These are phyloP conservation scores for Eira barbara DNA, from an alignment of 2,113 vertebrate species.

Conservation along the genomic window DNA sequence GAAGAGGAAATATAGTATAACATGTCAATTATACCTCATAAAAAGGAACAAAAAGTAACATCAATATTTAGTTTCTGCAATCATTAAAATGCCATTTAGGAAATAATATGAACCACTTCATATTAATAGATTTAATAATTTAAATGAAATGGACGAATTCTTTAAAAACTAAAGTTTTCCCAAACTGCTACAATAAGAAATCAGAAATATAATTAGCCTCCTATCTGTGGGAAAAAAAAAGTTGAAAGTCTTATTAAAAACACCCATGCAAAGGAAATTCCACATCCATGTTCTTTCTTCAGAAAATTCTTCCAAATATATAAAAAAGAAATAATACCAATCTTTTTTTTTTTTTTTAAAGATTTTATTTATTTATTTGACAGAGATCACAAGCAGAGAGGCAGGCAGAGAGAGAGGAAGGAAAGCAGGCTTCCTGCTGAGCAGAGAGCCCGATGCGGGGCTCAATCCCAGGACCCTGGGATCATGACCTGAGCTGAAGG, in stretches of 20 bases:
- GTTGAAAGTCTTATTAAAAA: background rate
- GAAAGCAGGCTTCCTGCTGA: too few species aligned
- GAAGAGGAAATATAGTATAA: background rate
- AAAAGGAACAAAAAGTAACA: background rate
- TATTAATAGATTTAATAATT: background rate
- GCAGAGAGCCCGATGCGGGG: too few species aligned
- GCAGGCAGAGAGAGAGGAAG: too few species aligned
- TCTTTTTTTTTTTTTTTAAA: too few species aligned
- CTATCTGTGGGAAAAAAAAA: background rate
- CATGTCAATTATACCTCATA: background rate
- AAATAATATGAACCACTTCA: background rate
- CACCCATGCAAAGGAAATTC: background rate
- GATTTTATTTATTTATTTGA: too few species aligned
- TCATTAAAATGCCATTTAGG: background rate
- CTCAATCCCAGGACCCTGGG: too few species aligned
- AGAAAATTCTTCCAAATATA: background rate
- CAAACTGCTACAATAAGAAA: background rate
- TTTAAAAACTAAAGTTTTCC: background rate
- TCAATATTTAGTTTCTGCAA: background rate
- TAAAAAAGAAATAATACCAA: background rate
- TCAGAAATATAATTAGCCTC: background rate
- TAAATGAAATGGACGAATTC: background rate
- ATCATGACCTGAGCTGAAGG: too few species aligned
- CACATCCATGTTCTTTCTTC: background rate
- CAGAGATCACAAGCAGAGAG: too few species aligned